Evolutionary conservation across 2,797 vertebrate genomes (phyloP).

Genomic region (Alca torda): DNA sequence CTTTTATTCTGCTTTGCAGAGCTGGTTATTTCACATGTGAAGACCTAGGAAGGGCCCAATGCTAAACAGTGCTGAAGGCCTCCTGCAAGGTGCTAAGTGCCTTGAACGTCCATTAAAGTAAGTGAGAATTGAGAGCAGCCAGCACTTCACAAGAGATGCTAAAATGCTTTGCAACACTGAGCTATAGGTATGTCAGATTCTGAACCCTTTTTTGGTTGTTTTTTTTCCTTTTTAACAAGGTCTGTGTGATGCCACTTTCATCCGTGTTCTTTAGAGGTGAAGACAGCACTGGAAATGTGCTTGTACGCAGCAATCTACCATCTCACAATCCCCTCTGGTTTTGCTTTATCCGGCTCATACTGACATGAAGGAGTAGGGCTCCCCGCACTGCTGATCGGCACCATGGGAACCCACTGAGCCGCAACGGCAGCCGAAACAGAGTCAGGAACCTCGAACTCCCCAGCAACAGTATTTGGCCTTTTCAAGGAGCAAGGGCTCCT

Average conservation of each 20-base stretch:
- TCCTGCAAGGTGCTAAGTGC: slow-evolving; percentile 50
- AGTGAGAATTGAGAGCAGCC: slow-evolving; percentile 34
- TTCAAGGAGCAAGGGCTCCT: rapidly evolving
- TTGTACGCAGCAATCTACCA: background rate
- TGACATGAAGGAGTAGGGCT: background rate
- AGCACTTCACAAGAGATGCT: background rate
- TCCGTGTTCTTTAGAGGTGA: background rate
- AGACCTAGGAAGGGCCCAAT: background rate
- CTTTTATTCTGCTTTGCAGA: background rate
- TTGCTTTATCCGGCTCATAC: background rate
- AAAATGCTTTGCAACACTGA: background rate
- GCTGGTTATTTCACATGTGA: background rate
- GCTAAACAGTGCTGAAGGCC: background rate
- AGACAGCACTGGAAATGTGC: background rate
- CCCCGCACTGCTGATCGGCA: rapidly evolving
- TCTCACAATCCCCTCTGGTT: background rate
- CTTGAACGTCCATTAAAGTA: slow-evolving; percentile 22
- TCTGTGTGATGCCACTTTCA: background rate
- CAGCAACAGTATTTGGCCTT: background rate
- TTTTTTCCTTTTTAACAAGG: background rate
- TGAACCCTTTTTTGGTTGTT: background rate
- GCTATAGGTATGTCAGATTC: background rate
- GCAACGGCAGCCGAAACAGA: rapidly evolving
- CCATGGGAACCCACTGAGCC: rapidly evolving
- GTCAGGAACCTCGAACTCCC: background rate